Evolutionary conservation across 1,140 invertebrate genomes (phyloP), one percentile per base, ranked within the genome.

Genomic region (Pachypeltis micranthus): DNA sequence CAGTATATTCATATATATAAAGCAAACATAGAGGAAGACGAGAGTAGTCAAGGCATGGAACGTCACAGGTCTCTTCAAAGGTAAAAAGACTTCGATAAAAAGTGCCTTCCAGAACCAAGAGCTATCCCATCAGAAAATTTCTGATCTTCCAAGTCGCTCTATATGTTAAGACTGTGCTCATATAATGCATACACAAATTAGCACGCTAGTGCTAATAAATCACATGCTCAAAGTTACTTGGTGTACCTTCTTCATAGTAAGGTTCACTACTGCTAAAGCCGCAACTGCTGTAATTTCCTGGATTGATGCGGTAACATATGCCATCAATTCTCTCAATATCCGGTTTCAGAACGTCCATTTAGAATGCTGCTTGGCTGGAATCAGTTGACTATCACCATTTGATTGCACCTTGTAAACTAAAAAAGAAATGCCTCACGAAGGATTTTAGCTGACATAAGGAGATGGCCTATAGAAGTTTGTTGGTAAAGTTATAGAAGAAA

Each of bases 271-370:
- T 23, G 19, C n/a, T 31, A 2, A 39, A 16, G 14, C 59, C 31
- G 7, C 59, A n/a, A 34, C 57, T 24, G 44, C 25, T 23, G 25
- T 62, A 26, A 58, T 65, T 65, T 16, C 64, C 73, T 28, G 59
- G 70, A 70, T 68, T 68, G 10, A 76, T 68, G 73, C 80, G 77
- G 39, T 82, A 82, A 70, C 78, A 79, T 68, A 75, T 72, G 39
- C 75, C 76, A 63, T 80, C 75, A 58, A 81, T 75, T 75, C 77
- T 79, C 58, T 78, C 64, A 59, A 80, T 60, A 51, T 81, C 74
- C 39, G 80, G 80, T 26, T 74, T 62, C 27, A 68, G 24, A 29
- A 68, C 62, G 61, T 68, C 65, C 64, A 65, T 65, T 24, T 54
- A 47, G 19, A 56, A 56, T 39, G 7, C 16, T 39, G 31, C n/a